These are phyloP conservation scores for Volucella zonaria DNA, from an alignment of 2,888 invertebrate genomes.

Conservation along the genomic window DNA sequence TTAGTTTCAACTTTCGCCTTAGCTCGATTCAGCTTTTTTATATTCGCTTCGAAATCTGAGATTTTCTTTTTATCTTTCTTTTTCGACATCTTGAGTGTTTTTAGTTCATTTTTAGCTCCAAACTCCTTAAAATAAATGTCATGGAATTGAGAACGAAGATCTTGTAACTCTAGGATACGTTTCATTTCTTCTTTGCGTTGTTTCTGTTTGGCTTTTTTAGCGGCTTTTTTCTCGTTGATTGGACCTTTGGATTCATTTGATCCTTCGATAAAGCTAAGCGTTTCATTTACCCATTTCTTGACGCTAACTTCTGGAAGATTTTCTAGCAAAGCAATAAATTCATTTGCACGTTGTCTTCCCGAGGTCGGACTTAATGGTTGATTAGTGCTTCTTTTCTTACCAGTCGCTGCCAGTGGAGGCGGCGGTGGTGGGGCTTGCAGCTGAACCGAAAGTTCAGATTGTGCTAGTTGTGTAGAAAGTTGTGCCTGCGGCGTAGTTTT, in stretches of 20 bases:
- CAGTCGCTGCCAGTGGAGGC: conserved; percentile 12
- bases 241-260: conserved; percentile 74
- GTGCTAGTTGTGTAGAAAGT: conserved; percentile 43
- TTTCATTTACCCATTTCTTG: conserved; percentile 81
- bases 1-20: conserved; percentile 81
- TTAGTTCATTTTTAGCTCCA: conserved; percentile 80
- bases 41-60: conserved; percentile 79
- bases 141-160: conserved; percentile 80
- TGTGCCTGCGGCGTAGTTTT: conserved; percentile 50
- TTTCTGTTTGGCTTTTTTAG: conserved; percentile 82
- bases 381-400: conserved; percentile 51
- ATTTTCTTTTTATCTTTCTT: conserved; percentile 82
- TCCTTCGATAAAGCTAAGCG: conserved; percentile 81
- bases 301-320: conserved; percentile 76
- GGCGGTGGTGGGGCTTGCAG: conserved; percentile 45
- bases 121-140: conserved; percentile 82
- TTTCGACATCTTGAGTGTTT: conserved; percentile 78
- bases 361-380: conserved; percentile 43
- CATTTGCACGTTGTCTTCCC: conserved; percentile 78
- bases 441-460: conserved; percentile 60
- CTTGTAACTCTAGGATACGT: conserved; percentile 80
- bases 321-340: conserved; percentile 80
- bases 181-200: conserved; percentile 82
- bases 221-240: conserved; percentile 81
- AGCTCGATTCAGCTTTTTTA: conserved; percentile 81